Evolutionary conservation across 2,888 invertebrate species (phyloP).

Genomic region (Drosophila parthenogenetica): DNA sequence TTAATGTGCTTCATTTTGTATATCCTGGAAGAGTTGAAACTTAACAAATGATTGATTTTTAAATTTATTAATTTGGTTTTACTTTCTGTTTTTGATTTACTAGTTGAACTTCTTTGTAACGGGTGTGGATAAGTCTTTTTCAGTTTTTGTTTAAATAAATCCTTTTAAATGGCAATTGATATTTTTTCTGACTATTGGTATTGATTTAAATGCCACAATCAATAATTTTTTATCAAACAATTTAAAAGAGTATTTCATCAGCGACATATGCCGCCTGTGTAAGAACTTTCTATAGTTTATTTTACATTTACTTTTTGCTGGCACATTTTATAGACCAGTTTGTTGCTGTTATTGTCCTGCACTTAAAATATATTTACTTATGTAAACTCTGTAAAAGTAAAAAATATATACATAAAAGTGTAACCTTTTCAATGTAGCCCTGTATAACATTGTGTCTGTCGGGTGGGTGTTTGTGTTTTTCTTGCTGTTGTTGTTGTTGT

Average conservation of each 20-base stretch:
- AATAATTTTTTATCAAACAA: not conserved
- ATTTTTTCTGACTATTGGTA: too few relatives aligned
- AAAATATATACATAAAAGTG: slow-evolving; percentile 8
- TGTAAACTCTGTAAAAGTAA: slow-evolving; percentile 51
- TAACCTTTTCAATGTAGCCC: slow-evolving; percentile 46
- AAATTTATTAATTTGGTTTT: too few relatives aligned
- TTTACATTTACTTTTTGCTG: slow-evolving; percentile 23
- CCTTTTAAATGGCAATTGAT: too few relatives aligned
- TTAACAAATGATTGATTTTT: too few relatives aligned
- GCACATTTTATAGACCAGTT: slow-evolving; percentile 41
- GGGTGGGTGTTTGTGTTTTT: slow-evolving; percentile 29
- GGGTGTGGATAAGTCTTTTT: too few relatives aligned
- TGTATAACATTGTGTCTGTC: slow-evolving; percentile 18
- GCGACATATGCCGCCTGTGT: not conserved
- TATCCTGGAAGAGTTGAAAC: too few relatives aligned
- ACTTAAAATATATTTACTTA: slow-evolving; percentile 73
- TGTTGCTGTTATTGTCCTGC: slow-evolving; percentile 34
- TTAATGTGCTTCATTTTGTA: too few relatives aligned
- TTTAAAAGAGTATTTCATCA: slow-evolving; percentile 8
- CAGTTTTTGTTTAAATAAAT: too few relatives aligned
- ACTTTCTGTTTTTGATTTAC: too few relatives aligned
- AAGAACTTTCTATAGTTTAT: slow-evolving; percentile 9
- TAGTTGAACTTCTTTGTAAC: too few relatives aligned
- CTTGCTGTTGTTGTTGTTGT: slow-evolving; percentile 35
- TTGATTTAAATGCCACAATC: too few relatives aligned